phyloP scores from a whole-genome alignment of 1,140 invertebrate species.

The Macrobrachium rosenbergii region DNA sequence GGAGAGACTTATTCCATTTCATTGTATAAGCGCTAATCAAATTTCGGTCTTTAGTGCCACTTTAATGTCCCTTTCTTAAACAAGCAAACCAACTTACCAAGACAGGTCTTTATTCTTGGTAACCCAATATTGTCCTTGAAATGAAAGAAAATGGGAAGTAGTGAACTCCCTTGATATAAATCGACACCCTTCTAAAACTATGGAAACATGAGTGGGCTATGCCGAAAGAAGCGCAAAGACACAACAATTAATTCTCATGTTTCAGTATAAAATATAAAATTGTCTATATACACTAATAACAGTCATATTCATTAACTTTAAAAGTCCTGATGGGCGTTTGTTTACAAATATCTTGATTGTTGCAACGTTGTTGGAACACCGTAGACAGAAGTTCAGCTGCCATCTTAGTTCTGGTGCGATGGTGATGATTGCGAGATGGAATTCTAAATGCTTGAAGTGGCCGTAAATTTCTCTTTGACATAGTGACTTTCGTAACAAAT shows the following conservation, averaged over 20 bases:
- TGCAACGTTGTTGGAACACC: slow-evolving; percentile 40
- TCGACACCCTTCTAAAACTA: slow-evolving; percentile 33
- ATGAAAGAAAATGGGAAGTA: slow-evolving; percentile 47
- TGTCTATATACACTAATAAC: too few relatives aligned
- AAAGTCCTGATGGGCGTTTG: background rate
- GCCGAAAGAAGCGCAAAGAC: background rate
- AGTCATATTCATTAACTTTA: background rate
- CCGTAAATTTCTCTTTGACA: slow-evolving; percentile 17
- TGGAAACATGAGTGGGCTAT: background rate
- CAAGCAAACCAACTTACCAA: too few relatives aligned
- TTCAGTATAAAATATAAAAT: background rate
- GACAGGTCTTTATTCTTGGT: background rate
- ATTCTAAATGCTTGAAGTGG: slow-evolving; percentile 48
- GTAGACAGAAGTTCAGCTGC: slow-evolving; percentile 43
- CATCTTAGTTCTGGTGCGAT: slow-evolving; percentile 51
- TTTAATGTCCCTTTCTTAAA: too few relatives aligned
- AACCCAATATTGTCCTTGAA: slow-evolving; percentile 55
- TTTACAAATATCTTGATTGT: slow-evolving; percentile 32
- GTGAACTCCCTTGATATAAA: background rate
- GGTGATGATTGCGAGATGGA: slow-evolving; percentile 26
- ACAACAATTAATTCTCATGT: background rate
- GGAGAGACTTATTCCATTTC: too few relatives aligned
- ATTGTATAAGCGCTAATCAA: too few relatives aligned
- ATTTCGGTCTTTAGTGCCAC: too few relatives aligned
- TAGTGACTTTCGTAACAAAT: slow-evolving; percentile 74